Base-by-base conservation (phyloP, 2,888 invertebrate species). In the Leptothorax acervorum region DNA sequence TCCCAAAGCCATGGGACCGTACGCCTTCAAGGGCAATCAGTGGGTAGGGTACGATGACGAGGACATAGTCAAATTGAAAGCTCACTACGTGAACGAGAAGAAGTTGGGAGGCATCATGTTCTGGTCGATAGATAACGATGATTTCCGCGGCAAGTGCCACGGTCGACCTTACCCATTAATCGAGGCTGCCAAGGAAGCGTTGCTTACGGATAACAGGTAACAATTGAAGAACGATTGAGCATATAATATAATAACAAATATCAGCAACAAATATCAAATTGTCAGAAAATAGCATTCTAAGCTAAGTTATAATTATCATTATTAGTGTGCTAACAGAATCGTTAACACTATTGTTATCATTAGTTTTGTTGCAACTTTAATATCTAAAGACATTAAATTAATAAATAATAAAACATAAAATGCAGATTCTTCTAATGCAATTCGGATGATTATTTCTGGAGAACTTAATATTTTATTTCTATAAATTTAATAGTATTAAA, bases 1-100 rank as follows among this genome's bases (percentile, higher is more conserved):
- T 95, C 96, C 97, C 0, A 96, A 96, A 45, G 97, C 97, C 0
- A 97, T 98, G 97, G 99, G 98, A 0, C 99, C 99, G 0, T 98
- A 98, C 92, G 98, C 99, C 2, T 98, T 96, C 94, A 97, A 96
- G 88, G 98, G 96, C 35, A 97, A 98, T 95, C 98, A 98, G 95
- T 99, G 99, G 99, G 98, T 99, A 1, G 98, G 98, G 0, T 99
- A 98, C 93, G 99, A 99, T 92, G 99, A 99, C 92, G 97, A 97
- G 88, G 96, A 97, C 12, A 98, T 98, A 68, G 98, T 98, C 0
- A 96, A 96, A 92, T 97, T 96, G 93, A 98, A 99, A 96, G 97
- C 98, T 0, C 96, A 97, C 91, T 99, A 98, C 93, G 98, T 98
- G 0, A 97, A 97, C 51, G 97, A 98, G 85, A 97, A 97, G 89